Percentiles rank a stretch among this genome's conserved stretches.
Conservation (phyloP, 2,888 invertebrate species). For the Eurytoma adleriae region DNA sequence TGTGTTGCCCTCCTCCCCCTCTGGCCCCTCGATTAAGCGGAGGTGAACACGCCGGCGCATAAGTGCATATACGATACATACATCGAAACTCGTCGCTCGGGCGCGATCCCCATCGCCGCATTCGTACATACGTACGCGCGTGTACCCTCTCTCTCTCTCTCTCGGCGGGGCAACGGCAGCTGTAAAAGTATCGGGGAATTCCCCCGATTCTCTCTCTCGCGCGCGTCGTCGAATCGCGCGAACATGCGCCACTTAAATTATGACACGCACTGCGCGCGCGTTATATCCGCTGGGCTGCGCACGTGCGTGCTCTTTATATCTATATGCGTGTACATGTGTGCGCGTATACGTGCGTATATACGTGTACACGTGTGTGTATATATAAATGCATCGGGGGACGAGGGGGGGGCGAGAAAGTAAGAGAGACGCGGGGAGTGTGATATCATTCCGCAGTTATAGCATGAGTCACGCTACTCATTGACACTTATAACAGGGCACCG, state of each 20-base stretch:
- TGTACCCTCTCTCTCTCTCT: neutral
- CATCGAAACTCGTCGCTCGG: slow-evolving; percentile 31
- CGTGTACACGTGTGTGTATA: neutral
- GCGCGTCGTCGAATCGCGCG: slow-evolving; percentile 28
- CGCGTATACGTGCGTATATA: neutral
- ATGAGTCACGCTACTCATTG: slow-evolving; percentile 57
- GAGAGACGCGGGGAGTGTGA: slow-evolving; percentile 35
- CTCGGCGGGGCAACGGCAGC: slow-evolving; percentile 34
- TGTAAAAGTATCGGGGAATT: slow-evolving; percentile 54
- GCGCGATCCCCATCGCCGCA: slow-evolving; percentile 15
- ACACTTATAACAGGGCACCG: slow-evolving; percentile 46
- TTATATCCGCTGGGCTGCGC: slow-evolving; percentile 19
- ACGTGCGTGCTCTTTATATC: slow-evolving; percentile 3
- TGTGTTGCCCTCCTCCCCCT: neutral
- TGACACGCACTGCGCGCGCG: slow-evolving; percentile 45
- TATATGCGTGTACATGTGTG: neutral
- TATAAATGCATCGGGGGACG: slow-evolving; percentile 9
- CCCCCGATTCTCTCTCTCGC: slow-evolving; percentile 43
- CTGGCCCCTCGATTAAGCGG: neutral
- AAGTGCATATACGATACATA: slow-evolving; percentile 29
- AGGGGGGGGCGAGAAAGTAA: neutral
- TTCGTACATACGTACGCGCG: slow-evolving; percentile 32
- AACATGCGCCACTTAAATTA: slow-evolving; percentile 56
- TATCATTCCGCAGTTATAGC: slow-evolving; percentile 53
- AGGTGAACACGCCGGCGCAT: neutral